Conservation (phyloP, 2,113 vertebrate genomes). For the Aegithalos caudatus region DNA sequence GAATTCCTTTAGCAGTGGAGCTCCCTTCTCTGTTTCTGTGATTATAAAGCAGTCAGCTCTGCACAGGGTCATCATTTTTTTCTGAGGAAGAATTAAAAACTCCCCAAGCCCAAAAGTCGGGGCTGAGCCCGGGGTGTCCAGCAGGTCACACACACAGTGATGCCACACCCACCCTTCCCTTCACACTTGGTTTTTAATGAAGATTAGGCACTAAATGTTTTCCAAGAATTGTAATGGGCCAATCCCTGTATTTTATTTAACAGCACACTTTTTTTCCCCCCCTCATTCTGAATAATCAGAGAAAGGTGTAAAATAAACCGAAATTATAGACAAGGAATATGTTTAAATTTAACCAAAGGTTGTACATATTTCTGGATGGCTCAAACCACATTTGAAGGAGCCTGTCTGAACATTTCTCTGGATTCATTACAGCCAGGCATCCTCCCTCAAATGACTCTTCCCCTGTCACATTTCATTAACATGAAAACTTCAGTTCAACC, state of each 20-base stretch:
- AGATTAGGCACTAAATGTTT: neutral
- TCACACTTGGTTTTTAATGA: neutral
- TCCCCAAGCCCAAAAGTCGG: neutral
- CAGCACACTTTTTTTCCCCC: accelerated
- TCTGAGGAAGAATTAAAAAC: neutral
- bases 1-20: neutral
- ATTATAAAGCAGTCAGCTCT: neutral
- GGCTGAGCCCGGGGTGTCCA: neutral
- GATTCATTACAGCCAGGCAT: neutral
- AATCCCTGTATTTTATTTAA: neutral
- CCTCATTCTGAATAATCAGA: neutral
- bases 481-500: neutral
- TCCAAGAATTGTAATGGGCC: neutral
- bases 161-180: neutral
- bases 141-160: accelerated
- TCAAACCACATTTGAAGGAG: neutral
- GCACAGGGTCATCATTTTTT: neutral
- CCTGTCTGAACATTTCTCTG: neutral
- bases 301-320: neutral
- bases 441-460: neutral
- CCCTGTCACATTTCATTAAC: neutral
- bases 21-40: neutral
- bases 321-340: neutral
- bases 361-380: neutral
- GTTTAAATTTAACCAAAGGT: neutral